Conservation (phyloP, 2,797 vertebrate species). For the Balearica regulorum region DNA sequence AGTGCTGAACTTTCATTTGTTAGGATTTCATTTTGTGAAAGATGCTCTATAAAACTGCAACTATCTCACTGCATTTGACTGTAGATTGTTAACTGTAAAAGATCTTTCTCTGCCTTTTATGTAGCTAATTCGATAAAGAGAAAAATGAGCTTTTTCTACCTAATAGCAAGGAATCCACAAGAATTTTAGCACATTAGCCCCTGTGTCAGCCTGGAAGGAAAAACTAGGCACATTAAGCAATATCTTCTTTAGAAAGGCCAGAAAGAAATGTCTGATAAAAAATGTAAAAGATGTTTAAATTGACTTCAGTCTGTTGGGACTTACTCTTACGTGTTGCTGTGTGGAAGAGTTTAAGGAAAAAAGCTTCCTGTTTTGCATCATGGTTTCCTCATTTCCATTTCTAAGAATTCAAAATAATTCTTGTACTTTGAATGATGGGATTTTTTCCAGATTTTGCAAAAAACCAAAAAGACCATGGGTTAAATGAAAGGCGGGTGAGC, state of each 20-base stretch:
- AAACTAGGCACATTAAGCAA: not conserved
- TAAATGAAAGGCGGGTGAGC: not conserved
- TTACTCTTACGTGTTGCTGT: not conserved
- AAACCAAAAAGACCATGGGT: not conserved
- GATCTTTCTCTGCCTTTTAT: not conserved
- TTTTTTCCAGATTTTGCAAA: not conserved
- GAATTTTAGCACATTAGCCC: not conserved
- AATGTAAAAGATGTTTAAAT: not conserved
- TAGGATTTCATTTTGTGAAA: constrained; percentile 20
- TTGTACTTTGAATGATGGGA: not conserved
- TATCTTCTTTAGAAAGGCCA: not conserved
- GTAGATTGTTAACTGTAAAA: not conserved
- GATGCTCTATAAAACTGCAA: not conserved
- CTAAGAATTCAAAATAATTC: not conserved
- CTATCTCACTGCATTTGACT: not conserved
- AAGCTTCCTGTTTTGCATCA: not conserved
- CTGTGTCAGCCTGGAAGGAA: not conserved
- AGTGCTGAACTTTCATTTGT: constrained; percentile 30
- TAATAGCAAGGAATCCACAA: not conserved
- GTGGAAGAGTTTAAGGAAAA: not conserved
- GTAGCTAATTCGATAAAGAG: not conserved
- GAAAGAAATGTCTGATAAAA: not conserved
- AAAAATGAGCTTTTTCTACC: not conserved
- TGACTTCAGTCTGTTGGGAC: not conserved
- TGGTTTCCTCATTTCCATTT: not conserved